Percentiles rank a stretch among this genome's conserved stretches.
phyloP scores from a whole-genome alignment of 1,140 invertebrate species.

The Leptestheria dahalacensis region DNA sequence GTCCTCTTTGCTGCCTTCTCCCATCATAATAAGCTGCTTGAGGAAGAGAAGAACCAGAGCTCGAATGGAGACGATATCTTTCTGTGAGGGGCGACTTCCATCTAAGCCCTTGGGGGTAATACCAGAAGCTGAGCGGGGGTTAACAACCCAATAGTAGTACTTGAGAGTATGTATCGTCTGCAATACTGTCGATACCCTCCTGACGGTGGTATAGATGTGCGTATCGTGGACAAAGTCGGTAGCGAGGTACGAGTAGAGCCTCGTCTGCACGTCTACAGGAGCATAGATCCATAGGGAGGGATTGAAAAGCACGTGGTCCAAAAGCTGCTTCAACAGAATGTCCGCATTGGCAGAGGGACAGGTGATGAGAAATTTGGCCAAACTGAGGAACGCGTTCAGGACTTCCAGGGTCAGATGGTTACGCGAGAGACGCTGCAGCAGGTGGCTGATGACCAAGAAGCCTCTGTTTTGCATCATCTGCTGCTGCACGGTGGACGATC shows the following conservation, averaged over 20 bases:
- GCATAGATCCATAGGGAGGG: conserved; percentile 97
- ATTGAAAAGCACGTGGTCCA: conserved; percentile 98
- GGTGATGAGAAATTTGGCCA: conserved; percentile 92
- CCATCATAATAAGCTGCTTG: conserved; percentile 92
- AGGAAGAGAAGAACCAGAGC: conserved; percentile 90
- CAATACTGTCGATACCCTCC: conserved; percentile 88
- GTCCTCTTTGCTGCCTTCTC: conserved; percentile 92
- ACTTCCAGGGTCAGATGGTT: conserved; percentile 89
- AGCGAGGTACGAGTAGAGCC: conserved; percentile 91
- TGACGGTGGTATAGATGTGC: conserved; percentile 92
- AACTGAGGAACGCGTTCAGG: conserved; percentile 75
- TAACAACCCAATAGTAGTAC: conserved; percentile 98
- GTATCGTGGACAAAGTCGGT: conserved; percentile 95
- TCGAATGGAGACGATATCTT: conserved; percentile 83
- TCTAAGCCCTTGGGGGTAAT: conserved; percentile 87
- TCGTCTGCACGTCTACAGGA: conserved; percentile 84
- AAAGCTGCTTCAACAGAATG: conserved; percentile 87
- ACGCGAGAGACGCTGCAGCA: conserved; percentile 81
- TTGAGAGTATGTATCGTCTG: conserved; percentile 97
- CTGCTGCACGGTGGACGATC: conserved; percentile 91
- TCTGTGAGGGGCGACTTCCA: conserved; percentile 78
- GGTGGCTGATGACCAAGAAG: conserved; percentile 93
- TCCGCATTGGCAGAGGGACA: conserved; percentile 85
- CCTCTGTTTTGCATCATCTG: conserved; percentile 97
- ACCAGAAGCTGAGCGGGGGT: conserved; percentile 84